Percentiles rank a stretch among this genome's conserved stretches.
These are phyloP conservation scores for Berghia stephanieae DNA, from an alignment of 1,140 invertebrate species.

Conservation along the genomic window DNA sequence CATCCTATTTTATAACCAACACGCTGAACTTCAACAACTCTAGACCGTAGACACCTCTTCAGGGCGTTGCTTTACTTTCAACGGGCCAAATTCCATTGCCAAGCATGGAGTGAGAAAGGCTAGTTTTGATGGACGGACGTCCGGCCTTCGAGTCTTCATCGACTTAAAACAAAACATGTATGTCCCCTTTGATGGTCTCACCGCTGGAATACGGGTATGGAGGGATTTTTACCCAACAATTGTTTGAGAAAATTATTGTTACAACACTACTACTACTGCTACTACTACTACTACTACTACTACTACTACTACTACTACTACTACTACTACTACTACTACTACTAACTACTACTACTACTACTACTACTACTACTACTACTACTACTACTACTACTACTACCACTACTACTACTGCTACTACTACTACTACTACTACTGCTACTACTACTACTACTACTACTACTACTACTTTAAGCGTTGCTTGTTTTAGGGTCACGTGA, in stretches of 20 bases:
- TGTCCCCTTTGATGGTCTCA: background rate
- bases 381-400: background rate
- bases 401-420: background rate
- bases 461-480: background rate
- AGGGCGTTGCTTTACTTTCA: slow-evolving; percentile 20
- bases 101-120: background rate
- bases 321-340: too few species aligned
- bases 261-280: background rate
- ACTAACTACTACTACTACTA: slow-evolving; percentile 19
- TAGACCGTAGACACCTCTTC: background rate
- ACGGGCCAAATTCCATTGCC: background rate
- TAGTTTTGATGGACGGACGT: background rate
- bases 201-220: background rate
- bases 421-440: slow-evolving; percentile 14
- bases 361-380: slow-evolving; percentile 8
- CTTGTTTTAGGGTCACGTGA: background rate
- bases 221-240: background rate
- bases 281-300: slow-evolving; percentile 6
- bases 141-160: background rate
- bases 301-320: slow-evolving; percentile 10
- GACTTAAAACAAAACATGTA: background rate
- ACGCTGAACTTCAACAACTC: too few species aligned
- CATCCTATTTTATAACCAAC: too few species aligned
- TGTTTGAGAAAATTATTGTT: background rate
- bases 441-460: slow-evolving; percentile 18